Base-by-base conservation (phyloP, 2,888 invertebrate species). In the Orchestes rusci region DNA sequence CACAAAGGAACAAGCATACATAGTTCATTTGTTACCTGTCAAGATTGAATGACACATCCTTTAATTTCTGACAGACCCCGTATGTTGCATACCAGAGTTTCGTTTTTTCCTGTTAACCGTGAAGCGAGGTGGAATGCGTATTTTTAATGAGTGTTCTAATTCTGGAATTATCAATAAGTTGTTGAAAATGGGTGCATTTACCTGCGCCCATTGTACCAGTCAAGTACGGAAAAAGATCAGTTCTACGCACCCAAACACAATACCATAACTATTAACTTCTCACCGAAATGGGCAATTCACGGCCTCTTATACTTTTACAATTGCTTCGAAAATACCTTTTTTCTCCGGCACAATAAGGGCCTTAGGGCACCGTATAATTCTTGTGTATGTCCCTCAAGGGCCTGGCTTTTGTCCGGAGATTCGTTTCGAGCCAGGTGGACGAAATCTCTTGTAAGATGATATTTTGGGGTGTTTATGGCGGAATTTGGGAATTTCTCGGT, bases 261-360 rank as follows among this genome's bases (percentile, higher is more conserved):
- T n/a, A n/a, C n/a, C n/a, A n/a, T n/a, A 34, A 35, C 40, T 41
- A 45, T 45, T 45, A 45, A 45, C 45, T 45, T 40, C 39, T 35
- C 29, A 15, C 33, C 36, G 27, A 41, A 45, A 27, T 32, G 32
- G 32, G 23, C 45, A 41, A 41, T 41, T 41, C 41, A 41, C 35
- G 35, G 41, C 16, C 34, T 27, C 39, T 35, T 29, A 45, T 35
- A 31, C 36, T 34, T 30, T 41, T 36, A 33, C 36, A 29, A 33
- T 45, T 40, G 12, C 7, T n/a, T n/a, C 16, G 19, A 41, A 45
- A 45, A 36, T 41, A 38, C 38, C 30, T 36, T 36, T 45, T 41
- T 34, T 41, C 40, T 39, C 20, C 32, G 28, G 10, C 31, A 45
- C 45, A 45, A 45, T 45, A 41, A 16, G 36, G n/a, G n/a, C 30